Evolutionary conservation across 2,888 invertebrate species (phyloP).

Genomic region (Leptinotarsa tumamoca): DNA sequence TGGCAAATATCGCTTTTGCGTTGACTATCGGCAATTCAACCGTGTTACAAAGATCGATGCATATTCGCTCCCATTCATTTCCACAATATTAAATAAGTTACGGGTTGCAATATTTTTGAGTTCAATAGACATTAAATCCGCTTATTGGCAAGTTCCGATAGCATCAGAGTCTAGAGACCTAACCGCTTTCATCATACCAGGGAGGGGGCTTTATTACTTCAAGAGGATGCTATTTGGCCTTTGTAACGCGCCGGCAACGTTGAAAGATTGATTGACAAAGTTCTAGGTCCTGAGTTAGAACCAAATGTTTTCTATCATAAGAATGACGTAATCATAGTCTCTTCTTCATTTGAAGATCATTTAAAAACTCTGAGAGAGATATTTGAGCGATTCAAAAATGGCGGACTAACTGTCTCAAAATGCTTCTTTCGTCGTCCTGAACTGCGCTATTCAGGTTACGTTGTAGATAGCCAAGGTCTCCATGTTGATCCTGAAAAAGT

Average conservation of each 20-base stretch:
- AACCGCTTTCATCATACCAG: constrained; percentile 54
- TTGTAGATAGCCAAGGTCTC: constrained; percentile 16
- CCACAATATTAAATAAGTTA: constrained; percentile 30
- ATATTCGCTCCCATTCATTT: constrained; percentile 27
- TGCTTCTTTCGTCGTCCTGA: constrained; percentile 20
- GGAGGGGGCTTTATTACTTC: constrained; percentile 51
- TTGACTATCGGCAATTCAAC: no score
- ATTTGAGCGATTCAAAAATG: constrained; percentile 44
- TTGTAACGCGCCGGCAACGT: constrained; percentile 49
- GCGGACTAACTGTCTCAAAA: constrained; percentile 45
- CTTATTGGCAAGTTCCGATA: constrained; percentile 34
- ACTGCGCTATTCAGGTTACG: constrained; percentile 25
- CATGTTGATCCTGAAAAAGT: constrained; percentile 27
- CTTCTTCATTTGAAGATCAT: constrained; percentile 40
- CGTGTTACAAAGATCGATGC: constrained; percentile 23
- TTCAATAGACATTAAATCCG: constrained; percentile 40
- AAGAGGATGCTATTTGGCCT: constrained; percentile 51
- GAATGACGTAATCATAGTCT: constrained; percentile 49
- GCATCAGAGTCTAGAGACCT: constrained; percentile 37
- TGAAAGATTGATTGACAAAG: constrained; percentile 45
- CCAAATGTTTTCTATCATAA: constrained; percentile 48
- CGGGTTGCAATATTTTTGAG: constrained; percentile 30
- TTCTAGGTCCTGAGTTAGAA: constrained; percentile 47
- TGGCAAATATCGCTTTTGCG: no score
- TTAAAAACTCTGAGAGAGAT: constrained; percentile 42